Evolutionary conservation across 2,797 vertebrate species (phyloP).

Genomic region (Phoeniculus purpureus): DNA sequence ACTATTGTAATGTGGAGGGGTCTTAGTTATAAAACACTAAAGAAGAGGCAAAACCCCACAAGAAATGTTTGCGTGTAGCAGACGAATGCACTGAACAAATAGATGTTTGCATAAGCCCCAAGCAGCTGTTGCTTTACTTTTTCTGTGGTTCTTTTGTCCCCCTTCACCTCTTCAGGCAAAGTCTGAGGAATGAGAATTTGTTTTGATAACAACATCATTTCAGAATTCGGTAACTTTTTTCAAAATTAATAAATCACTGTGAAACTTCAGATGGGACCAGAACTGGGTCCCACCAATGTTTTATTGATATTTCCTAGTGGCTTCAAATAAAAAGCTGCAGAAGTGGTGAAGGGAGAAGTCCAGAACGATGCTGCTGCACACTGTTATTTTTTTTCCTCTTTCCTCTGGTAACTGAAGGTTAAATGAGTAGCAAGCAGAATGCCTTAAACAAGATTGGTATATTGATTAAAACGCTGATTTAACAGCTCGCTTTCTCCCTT

Average conservation of each 20-base stretch:
- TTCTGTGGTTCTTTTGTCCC: neutral
- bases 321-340: neutral
- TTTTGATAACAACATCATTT: neutral
- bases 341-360: constrained; percentile 4
- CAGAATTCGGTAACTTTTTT: neutral
- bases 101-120: neutral
- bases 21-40: neutral
- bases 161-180: neutral
- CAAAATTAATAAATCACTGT: constrained; percentile 70
- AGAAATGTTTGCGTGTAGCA: neutral
- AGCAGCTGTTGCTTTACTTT: neutral
- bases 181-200: neutral
- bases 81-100: neutral
- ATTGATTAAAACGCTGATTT: constrained; percentile 99
- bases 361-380: constrained; percentile 43
- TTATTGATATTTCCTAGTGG: constrained; percentile 68
- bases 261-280: constrained; percentile 25
- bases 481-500: constrained; percentile 87
- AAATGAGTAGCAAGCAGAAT: constrained; percentile 83
- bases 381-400: constrained; percentile 27
- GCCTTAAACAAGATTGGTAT: constrained; percentile 96
- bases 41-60: neutral
- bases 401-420: constrained; percentile 81
- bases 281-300: neutral
- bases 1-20: neutral